These are phyloP conservation scores for Leptinotarsa haldemani DNA, from an alignment of 2,888 invertebrate genomes.

Conservation along the genomic window DNA sequence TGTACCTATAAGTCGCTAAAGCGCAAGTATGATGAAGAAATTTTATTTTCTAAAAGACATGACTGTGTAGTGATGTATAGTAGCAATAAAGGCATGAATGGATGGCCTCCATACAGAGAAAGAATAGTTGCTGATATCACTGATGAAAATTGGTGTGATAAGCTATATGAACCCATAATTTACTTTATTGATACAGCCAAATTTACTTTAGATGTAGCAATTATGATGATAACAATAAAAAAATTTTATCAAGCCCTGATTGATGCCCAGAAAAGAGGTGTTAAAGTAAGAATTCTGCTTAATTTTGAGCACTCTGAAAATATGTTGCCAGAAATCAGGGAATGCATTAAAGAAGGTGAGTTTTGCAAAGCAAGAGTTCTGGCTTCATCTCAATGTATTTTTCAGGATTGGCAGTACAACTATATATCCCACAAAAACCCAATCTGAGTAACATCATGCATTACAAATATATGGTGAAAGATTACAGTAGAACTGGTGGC, in stretches of 20 bases:
- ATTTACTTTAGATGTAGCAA: conserved; percentile 54
- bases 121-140: conserved; percentile 35
- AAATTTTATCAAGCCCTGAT: conserved; percentile 50
- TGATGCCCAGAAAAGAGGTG: conserved; percentile 52
- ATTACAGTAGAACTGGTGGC: conserved; percentile 51
- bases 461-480: conserved; percentile 61
- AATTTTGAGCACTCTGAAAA: conserved; percentile 53
- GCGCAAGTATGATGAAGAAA: conserved; percentile 45
- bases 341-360: conserved; percentile 51
- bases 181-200: conserved; percentile 57
- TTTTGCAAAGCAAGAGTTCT: conserved; percentile 9
- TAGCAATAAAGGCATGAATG: conserved; percentile 47
- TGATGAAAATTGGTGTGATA: conserved; percentile 43
- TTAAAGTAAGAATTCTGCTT: conserved; percentile 55
- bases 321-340: conserved; percentile 38
- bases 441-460: conserved; percentile 58
- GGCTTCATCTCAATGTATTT: conserved; percentile 28
- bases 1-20: conserved; percentile 46
- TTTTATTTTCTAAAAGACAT: conserved; percentile 54
- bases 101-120: conserved; percentile 50
- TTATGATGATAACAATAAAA: conserved; percentile 55
- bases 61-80: conserved; percentile 58
- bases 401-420: conserved; percentile 52
- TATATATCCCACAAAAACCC: conserved; percentile 51
- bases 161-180: conserved; percentile 54